Conservation (phyloP, 2,888 invertebrate genomes). For the Zygothrica quintamaculata region DNA sequence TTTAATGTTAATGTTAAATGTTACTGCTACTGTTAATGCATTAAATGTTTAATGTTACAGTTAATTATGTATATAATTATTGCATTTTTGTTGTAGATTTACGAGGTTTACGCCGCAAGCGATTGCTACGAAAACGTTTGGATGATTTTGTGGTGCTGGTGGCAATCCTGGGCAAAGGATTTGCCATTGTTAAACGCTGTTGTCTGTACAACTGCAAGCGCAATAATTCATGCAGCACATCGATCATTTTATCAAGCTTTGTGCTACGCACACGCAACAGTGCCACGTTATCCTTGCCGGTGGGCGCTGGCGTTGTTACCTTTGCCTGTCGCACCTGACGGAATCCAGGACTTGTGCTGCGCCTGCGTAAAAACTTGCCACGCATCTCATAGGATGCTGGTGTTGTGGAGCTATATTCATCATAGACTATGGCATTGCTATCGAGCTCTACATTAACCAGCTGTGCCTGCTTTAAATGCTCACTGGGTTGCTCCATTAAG, state of each 20-base stretch:
- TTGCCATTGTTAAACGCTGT: constrained; percentile 1
- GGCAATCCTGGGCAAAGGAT: not conserved
- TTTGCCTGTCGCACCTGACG: constrained; percentile 54
- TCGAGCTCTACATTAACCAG: constrained; percentile 33
- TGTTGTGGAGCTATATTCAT: constrained; percentile 19
- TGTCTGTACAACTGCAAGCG: constrained; percentile 55
- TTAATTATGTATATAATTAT: constrained; percentile 13
- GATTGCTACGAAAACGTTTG: constrained; percentile 34
- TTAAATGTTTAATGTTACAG: constrained; percentile 16
- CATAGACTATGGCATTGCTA: constrained; percentile 9
- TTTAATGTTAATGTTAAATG: not conserved
- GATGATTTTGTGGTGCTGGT: constrained; percentile 11
- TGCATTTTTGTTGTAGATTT: not conserved
- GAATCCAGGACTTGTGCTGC: constrained; percentile 46
- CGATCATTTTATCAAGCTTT: constrained; percentile 75
- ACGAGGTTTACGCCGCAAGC: constrained; percentile 40
- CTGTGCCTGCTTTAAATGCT: constrained; percentile 16
- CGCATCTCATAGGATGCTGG: constrained; percentile 69
- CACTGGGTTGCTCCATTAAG: constrained; percentile 30
- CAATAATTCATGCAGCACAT: constrained; percentile 72
- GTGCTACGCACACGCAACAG: constrained; percentile 42
- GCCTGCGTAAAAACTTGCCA: constrained; percentile 70
- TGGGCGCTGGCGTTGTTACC: constrained; percentile 15
- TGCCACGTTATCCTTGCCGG: constrained; percentile 5
- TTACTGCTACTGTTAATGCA: not conserved